phyloP scores from a whole-genome alignment of 1,140 invertebrate genomes.

The Panagrolaimus sp. region DNA sequence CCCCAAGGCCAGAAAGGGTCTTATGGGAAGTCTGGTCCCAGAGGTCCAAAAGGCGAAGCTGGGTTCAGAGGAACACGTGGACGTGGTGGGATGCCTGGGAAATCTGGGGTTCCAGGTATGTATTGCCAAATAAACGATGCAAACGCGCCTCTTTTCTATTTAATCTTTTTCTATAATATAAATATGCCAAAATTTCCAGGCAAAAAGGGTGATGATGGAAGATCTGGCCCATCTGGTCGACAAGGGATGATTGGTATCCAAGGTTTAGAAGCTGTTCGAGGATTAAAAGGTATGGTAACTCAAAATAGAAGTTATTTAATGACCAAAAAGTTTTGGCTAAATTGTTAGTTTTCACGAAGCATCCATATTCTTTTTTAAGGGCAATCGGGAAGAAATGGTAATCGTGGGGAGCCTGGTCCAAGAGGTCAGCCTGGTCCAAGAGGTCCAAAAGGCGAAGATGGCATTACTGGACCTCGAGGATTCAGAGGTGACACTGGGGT shows the following conservation, averaged over 20 bases:
- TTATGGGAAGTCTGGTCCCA: background rate
- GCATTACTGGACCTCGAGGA: conserved; percentile 17
- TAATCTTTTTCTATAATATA: too few relatives aligned
- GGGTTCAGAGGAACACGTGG: conserved; percentile 19
- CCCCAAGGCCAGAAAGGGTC: background rate
- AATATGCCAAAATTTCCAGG: too few relatives aligned
- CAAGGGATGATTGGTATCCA: too few relatives aligned
- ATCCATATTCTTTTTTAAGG: too few relatives aligned
- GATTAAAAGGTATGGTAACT: too few relatives aligned
- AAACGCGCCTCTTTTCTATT: too few relatives aligned
- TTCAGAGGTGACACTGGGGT: conserved; percentile 23
- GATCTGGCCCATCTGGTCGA: background rate
- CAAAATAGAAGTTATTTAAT: too few relatives aligned
- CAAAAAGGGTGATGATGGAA: conserved; percentile 11
- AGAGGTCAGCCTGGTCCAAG: background rate
- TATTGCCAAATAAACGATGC: too few relatives aligned
- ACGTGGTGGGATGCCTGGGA: conserved; percentile 19
- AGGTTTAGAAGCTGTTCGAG: too few relatives aligned
- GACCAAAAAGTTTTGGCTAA: too few relatives aligned
- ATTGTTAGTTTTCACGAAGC: too few relatives aligned
- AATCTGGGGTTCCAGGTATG: conserved; percentile 13
- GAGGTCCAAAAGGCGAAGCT: background rate
- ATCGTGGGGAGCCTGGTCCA: conserved; percentile 13
- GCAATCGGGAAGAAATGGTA: too few relatives aligned
- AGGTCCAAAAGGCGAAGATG: background rate